Evolutionary conservation across 2,888 invertebrate genomes (phyloP).

Genomic region (Drosophila demipolita): DNA sequence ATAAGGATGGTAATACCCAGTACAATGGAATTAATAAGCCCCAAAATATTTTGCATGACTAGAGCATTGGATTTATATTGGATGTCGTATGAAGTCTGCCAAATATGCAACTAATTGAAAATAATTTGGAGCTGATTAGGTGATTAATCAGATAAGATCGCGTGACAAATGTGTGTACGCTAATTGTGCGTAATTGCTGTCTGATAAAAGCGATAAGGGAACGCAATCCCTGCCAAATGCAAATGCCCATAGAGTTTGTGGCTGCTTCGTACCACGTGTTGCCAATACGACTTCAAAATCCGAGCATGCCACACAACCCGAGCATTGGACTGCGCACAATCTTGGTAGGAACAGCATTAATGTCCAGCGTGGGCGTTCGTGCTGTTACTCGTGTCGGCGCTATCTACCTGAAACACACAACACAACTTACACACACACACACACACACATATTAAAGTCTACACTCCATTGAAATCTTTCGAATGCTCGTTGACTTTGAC

Average conservation of each 20-base stretch:
- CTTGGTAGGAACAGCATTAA: conserved; percentile 31
- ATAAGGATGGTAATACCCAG: conserved; percentile 53
- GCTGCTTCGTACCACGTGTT: conserved; percentile 65
- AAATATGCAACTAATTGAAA: conserved; percentile 69
- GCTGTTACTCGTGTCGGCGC: conserved; percentile 41
- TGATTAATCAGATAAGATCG: conserved; percentile 56
- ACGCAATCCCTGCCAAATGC: conserved; percentile 20
- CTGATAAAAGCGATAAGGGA: conserved; percentile 66
- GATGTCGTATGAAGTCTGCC: conserved; percentile 64
- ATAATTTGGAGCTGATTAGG: conserved; percentile 69
- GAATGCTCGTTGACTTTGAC: conserved; percentile 65
- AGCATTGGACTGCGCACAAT: conserved; percentile 73
- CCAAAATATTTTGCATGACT: conserved; percentile 3
- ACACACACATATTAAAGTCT: conserved; percentile 8
- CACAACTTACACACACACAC: conserved; percentile 14
- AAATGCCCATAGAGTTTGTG: conserved; percentile 11
- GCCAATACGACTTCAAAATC: conserved; percentile 47
- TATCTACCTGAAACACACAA: conserved; percentile 46
- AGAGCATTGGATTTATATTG: conserved; percentile 69
- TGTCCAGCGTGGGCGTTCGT: conserved; percentile 54
- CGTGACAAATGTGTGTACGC: conserved; percentile 37
- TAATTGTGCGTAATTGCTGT: conserved; percentile 76
- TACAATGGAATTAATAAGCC: conserved; percentile 47
- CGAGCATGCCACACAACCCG: conserved; percentile 2
- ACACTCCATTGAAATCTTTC: conserved; percentile 72